phyloP scores from a whole-genome alignment of 1,140 invertebrate genomes.

The Hylaeus volcanicus region DNA sequence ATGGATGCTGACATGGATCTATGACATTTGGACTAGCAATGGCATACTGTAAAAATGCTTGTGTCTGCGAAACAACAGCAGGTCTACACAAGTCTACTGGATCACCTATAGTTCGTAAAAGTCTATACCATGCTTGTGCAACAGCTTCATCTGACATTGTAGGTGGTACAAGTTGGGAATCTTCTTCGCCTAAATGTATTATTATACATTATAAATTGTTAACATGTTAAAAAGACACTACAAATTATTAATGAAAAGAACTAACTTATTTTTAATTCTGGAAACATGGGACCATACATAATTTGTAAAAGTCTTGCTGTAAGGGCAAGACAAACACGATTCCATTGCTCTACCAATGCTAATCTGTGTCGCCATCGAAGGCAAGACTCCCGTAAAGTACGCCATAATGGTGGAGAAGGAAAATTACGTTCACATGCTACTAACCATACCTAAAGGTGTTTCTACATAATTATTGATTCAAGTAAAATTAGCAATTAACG shows the following conservation, averaged over 20 bases:
- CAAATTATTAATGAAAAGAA: conserved; percentile 46
- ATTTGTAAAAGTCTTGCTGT: conserved; percentile 91
- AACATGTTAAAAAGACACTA: neutral
- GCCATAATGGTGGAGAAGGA: conserved; percentile 97
- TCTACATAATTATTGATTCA: neutral
- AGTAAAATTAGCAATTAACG: neutral
- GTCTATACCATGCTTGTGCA: conserved; percentile 96
- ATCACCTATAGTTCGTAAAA: conserved; percentile 95
- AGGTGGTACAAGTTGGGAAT: conserved; percentile 88
- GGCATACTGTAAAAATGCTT: conserved; percentile 89
- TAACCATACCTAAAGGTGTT: conserved; percentile 87
- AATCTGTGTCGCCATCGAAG: conserved; percentile 95
- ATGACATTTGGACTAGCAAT: conserved; percentile 86
- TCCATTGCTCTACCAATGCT: conserved; percentile 97
- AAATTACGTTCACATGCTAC: conserved; percentile 94
- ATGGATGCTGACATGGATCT: conserved; percentile 96
- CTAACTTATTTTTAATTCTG: conserved; percentile 91
- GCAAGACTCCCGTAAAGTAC: conserved; percentile 95
- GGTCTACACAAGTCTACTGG: conserved; percentile 95
- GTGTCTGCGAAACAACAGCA: conserved; percentile 91
- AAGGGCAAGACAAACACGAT: conserved; percentile 93
- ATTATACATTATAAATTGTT: conserved; percentile 18
- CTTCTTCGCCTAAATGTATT: conserved; percentile 87
- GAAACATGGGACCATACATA: conserved; percentile 94
- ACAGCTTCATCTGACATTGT: conserved; percentile 94